Base-by-base conservation (phyloP, 2,888 invertebrate genomes). In the Cremastinae sp. region DNA sequence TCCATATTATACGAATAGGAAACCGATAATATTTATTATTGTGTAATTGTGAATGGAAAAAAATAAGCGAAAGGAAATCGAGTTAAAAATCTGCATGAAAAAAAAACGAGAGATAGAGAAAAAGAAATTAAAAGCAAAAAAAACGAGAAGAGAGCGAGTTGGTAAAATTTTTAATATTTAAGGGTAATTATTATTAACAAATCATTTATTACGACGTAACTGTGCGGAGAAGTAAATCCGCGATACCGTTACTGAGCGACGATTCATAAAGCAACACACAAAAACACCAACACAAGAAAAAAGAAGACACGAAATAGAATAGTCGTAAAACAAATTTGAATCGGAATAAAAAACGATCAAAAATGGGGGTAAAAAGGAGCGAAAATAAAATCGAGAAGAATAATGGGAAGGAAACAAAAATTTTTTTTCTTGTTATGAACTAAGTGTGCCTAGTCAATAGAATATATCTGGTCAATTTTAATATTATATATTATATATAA, bases 391-490 rank as follows among this genome's bases (percentile, higher is more conserved):
- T 58, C 47, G 59, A 74, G 79, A 75, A 53, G 61, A 72, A 62
- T 12, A 55, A 51, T 35, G 43, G 77, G 71, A 78, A 74, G 80
- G 81, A 74, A 83, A 84, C 79, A 86, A 78, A 82, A 83, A 84
- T 91, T 91, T 92, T 78, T 65, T 91, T 91, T 91, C 91, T 92
- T 92, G 91, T 91, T 91, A 91, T 89, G 90, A 91, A 92, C 91
- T 92, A 92, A 91, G 92, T 92, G 92, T 92, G 92, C 92, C 92
- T 92, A 92, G 92, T 92, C 92, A 92, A 91, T 92, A 92, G 92
- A 91, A 91, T 92, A 88, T 88, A 89, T 92, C 91, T 91, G 90
- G 92, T 92, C 92, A 92, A 92, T 91, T 91, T 91, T 91, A 91
- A 88, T 87, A 87, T 88, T 86, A 86, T 83, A 86, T 83, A 86